A percentile compares a stretch with the other conserved stretches of the same genome.
Conservation (phyloP, 2,888 invertebrate species). For the Drosophila algonquin region DNA sequence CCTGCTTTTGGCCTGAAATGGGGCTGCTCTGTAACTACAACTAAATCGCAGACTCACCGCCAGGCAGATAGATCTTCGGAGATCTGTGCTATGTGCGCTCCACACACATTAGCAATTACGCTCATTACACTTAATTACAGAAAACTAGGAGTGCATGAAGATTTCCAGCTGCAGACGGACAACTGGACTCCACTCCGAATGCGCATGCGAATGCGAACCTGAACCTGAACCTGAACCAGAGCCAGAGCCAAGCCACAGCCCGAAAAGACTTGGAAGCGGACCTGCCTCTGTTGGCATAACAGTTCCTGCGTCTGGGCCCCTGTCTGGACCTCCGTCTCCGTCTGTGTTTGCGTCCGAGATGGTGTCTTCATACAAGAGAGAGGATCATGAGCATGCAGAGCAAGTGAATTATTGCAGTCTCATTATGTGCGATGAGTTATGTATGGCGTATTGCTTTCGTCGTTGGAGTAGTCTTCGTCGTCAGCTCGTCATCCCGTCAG, state of each 20-base stretch:
- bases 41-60: slow-evolving; percentile 29
- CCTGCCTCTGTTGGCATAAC: slow-evolving; percentile 55
- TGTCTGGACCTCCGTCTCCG: slow-evolving; percentile 14
- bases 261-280: slow-evolving; percentile 13
- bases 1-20: slow-evolving; percentile 20
- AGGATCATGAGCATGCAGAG: slow-evolving; percentile 76
- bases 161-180: slow-evolving; percentile 70
- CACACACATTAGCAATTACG: slow-evolving; percentile 82
- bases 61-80: slow-evolving; percentile 4
- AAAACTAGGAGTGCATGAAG: slow-evolving; percentile 81
- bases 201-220: slow-evolving; percentile 27
- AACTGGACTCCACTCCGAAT: slow-evolving; percentile 3
- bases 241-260: not conserved
- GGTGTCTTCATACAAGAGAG: slow-evolving; percentile 22
- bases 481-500: slow-evolving; percentile 47
- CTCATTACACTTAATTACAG: slow-evolving; percentile 83
- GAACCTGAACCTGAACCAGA: slow-evolving; percentile 14
- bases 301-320: slow-evolving; percentile 46
- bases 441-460: slow-evolving; percentile 82
- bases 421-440: slow-evolving; percentile 84
- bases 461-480: slow-evolving; percentile 49
- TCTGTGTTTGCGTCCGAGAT: not conserved
- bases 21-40: slow-evolving; percentile 24
- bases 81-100: slow-evolving; percentile 29
- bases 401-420: slow-evolving; percentile 83